These are phyloP conservation scores for Rhinoderma darwinii DNA, from an alignment of 2,113 vertebrate genomes.

Conservation along the genomic window DNA sequence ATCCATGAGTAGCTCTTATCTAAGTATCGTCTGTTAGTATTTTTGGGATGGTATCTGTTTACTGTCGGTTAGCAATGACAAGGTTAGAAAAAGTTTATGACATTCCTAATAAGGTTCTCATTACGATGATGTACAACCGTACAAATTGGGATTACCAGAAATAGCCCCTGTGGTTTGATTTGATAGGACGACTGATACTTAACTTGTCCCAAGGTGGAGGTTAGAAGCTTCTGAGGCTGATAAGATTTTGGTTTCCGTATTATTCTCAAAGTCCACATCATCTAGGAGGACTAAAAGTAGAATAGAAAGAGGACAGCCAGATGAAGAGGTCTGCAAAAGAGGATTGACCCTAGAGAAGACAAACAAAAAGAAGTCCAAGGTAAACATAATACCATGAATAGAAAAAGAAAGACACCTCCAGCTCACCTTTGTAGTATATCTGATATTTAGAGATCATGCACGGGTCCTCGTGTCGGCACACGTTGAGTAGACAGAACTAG, in stretches of 20 bases:
- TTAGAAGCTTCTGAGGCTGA: not conserved
- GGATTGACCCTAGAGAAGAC: not conserved
- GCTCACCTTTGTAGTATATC: too few species aligned
- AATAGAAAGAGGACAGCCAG: not conserved
- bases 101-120: slow-evolving; percentile 35
- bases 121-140: slow-evolving; percentile 10
- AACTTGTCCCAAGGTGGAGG: slow-evolving; percentile 40
- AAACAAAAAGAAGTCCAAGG: not conserved
- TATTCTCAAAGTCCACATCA: not conserved
- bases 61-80: slow-evolving; percentile 8
- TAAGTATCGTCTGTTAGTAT: not conserved
- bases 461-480: too few species aligned
- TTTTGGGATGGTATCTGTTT: slow-evolving; percentile 36
- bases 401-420: too few species aligned
- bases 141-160: slow-evolving; percentile 48
- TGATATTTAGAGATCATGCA: too few species aligned
- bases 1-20: not conserved
- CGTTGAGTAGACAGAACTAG: too few species aligned
- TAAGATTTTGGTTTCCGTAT: slow-evolving; percentile 27
- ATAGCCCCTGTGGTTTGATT: slow-evolving; percentile 2
- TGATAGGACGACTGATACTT: slow-evolving; percentile 5
- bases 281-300: not conserved
- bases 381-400: slow-evolving; percentile 7
- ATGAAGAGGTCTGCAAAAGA: slow-evolving; percentile 1
- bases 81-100: slow-evolving; percentile 54